Base-by-base conservation (phyloP, 2,113 vertebrate genomes). In the Melierax canorus region DNA sequence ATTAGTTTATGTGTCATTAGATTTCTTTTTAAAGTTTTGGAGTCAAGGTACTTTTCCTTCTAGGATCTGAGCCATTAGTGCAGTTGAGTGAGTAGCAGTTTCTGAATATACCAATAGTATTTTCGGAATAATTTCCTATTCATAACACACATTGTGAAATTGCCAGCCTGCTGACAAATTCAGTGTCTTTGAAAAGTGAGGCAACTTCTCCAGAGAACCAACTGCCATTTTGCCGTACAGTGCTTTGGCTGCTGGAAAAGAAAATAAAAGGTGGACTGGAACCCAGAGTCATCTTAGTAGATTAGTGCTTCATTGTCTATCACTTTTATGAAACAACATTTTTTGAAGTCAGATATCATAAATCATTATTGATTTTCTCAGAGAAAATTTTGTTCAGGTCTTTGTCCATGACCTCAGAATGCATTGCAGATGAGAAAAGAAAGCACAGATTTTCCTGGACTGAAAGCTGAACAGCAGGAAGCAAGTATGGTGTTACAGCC, bases 361-460 rank as follows among this genome's bases (percentile, higher is more conserved):
- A 95, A 92, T 89, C 80, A 94, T 91, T 96, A 95, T 92, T 88
- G 94, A 97, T 94, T 96, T 97, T 97, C 58, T 82, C n/a, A 50
- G 66, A 79, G 71, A 92, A 95, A 82, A 69, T 94, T 92, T 91
- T 95, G 36, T 80, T 90, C 58, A 41, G 75, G 41, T 24, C 66
- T 90, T 88, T 95, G 67, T 79, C 76, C 69, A 15, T 95, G 83
- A 94, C 79, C 62, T 92, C 74, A 67, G 83, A 92, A 94, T 90
- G 55, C 62, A 91, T 78, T 91, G 58, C 73, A 91, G 80, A 92
- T 89, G 83, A 96, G 66, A 95, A 91, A 16, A 87, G 63, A 95
- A 76, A 94, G 38, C n/a, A 71, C n/a, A 43, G 43, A 78, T 91
- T 91, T 94, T 90, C 45, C 51, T 71, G 55, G 46, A 62, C 62